phyloP scores from a whole-genome alignment of 2,797 vertebrate genomes.

The Dendrocincla tyrannina region DNA sequence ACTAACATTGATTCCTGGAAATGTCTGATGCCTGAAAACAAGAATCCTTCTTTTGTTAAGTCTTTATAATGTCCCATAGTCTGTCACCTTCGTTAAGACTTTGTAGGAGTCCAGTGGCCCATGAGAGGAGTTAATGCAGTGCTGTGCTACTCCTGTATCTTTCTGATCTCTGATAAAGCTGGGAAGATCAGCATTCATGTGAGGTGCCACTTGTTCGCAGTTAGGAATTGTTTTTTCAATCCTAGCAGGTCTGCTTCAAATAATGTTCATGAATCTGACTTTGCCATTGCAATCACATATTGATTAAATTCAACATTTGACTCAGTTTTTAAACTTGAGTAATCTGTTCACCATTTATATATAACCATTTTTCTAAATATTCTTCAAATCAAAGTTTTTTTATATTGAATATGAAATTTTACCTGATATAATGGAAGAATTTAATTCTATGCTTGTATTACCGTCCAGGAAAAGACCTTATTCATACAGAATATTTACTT shows the following conservation, averaged over 20 bases:
- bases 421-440: not conserved
- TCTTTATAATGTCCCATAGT: not conserved
- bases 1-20: not conserved
- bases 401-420: not conserved
- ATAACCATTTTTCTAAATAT: conserved; percentile 10
- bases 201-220: not conserved
- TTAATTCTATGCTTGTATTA: not conserved
- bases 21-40: not conserved
- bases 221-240: not conserved
- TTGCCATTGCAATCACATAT: not conserved
- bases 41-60: not conserved
- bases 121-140: not conserved
- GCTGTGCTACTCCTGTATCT: not conserved
- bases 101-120: not conserved
- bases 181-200: not conserved
- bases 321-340: not conserved
- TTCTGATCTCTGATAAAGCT: not conserved
- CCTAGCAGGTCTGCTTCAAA: conserved; percentile 4
- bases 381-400: not conserved
- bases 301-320: conserved; percentile 11
- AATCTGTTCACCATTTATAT: not conserved
- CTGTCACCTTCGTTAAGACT: not conserved
- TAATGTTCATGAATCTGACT: not conserved
- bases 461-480: not conserved
- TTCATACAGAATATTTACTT: not conserved